Conservation (phyloP, 2,797 vertebrate genomes). For the Cheirogaleus major region DNA sequence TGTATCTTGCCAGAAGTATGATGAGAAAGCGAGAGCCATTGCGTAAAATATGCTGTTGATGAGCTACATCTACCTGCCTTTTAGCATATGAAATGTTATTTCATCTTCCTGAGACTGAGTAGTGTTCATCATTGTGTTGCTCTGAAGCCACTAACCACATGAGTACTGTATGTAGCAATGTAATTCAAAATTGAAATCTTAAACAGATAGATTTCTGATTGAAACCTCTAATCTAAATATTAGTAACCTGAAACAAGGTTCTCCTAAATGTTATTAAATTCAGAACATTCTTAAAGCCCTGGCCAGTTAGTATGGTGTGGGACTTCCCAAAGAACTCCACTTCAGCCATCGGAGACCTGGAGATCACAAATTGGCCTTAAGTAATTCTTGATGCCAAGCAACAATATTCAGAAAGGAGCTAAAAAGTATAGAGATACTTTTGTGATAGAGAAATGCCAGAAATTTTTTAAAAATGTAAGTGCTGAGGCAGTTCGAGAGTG, state of each 20-base stretch:
- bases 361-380: background rate
- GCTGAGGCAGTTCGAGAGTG: background rate
- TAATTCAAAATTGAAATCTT: background rate
- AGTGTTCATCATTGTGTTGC: background rate
- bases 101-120: background rate
- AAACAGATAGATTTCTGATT: background rate
- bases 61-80: background rate
- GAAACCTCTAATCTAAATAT: background rate
- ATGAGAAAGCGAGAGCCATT: background rate
- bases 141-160: background rate
- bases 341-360: background rate
- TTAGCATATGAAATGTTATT: background rate
- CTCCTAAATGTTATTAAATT: background rate
- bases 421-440: background rate
- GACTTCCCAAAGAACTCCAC: background rate
- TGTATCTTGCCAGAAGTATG: background rate
- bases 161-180: background rate
- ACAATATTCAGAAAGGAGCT: background rate
- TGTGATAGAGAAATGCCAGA: background rate
- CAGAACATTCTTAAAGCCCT: background rate
- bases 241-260: background rate
- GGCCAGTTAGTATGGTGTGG: no score
- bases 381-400: background rate
- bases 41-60: background rate
- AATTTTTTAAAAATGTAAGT: background rate